phyloP scores from a whole-genome alignment of 2,797 vertebrate genomes.

The Sylvilagus floridanus region DNA sequence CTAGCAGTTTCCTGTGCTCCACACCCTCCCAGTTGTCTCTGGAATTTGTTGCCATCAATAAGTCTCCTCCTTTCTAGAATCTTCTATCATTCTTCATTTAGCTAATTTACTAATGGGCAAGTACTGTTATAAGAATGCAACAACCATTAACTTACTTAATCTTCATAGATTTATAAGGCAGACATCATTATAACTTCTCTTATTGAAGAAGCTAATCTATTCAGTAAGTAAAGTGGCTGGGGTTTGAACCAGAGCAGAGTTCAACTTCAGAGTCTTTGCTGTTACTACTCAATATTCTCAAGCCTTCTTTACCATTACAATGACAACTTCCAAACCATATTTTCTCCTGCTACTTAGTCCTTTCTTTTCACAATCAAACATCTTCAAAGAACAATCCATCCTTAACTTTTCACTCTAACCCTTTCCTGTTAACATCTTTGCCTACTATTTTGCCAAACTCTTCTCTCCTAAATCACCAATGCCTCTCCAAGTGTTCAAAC shows the following conservation, averaged over 20 bases:
- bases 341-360: background rate
- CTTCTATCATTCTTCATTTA: background rate
- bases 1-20: background rate
- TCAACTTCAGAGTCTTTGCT: background rate
- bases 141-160: slow-evolving; percentile 25
- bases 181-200: background rate
- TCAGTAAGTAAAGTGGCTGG: background rate
- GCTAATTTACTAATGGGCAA: background rate
- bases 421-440: background rate
- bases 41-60: background rate
- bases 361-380: slow-evolving; percentile 1
- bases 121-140: slow-evolving; percentile 19
- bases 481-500: background rate
- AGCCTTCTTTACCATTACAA: background rate
- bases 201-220: background rate
- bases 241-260: background rate
- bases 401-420: background rate
- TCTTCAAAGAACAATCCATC: background rate
- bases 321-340: background rate
- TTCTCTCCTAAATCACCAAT: background rate
- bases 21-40: background rate
- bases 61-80: background rate
- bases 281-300: background rate
- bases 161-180: background rate
- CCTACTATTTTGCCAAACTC: background rate